Base-by-base conservation (phyloP, 2,113 vertebrate species). In the Labeo catla region DNA sequence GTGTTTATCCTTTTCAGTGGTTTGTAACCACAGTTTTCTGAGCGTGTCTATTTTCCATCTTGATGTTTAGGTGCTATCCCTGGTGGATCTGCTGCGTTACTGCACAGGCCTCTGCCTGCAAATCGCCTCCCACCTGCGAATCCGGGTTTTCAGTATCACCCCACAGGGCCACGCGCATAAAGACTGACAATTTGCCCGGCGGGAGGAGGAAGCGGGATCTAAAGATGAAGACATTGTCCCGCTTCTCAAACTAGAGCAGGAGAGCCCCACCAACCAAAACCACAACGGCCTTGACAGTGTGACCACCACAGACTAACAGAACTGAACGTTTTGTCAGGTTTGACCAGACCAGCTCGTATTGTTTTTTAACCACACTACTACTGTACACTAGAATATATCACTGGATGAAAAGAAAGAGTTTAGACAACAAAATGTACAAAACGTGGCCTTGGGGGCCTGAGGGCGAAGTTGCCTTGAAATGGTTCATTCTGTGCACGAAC, bases 131-230 rank as follows among this genome's bases (percentile, higher is more conserved):
- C 98, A 99, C 91, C 96, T 99, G 91, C 96, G 93, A 92, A 97
- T 99, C 94, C 92, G 65, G n/a, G 95, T 99, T 92, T 99, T 99
- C 96, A 97, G 96, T 95, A 98, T 97, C 93, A 93, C 96, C 86
- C 91, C 92, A 86, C 95, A 94, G 90, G 94, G 94, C 93, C 94
- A 96, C 94, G 90, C 95, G 94, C 96, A 97, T 93, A 95, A 91
- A 91, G 96, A 98, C 94, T 98, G 96, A 98, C 94, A 92, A 92
- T 90, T 96, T 96, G 95, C 93, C 95, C 93, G 95, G 96, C 95
- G 93, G 96, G 95, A 96, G 96, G 93, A 97, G 94, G 91, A 94
- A 90, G 91, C 10, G 45, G 95, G 94, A 92, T 90, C 91, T 4
- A 83, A 57, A 54, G 90, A 91, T 47, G 73, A 91, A 52, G 93